phyloP scores from a whole-genome alignment of 2,797 vertebrate species.

The Dromococcyx pavoninus region DNA sequence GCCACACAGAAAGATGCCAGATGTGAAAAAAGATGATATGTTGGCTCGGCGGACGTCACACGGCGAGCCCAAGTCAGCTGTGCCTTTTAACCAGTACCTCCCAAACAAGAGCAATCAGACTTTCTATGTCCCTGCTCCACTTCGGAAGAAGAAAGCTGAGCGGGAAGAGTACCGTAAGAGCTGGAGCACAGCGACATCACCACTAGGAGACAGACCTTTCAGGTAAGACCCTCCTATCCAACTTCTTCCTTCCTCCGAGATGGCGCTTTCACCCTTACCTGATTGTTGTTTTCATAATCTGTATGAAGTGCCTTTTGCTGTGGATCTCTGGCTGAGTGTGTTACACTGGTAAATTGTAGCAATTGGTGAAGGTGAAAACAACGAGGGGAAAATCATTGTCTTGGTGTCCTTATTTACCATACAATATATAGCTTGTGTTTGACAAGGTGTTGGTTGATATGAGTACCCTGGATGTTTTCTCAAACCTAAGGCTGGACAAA shows the following conservation, averaged over 20 bases:
- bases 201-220: conserved; percentile 88
- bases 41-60: conserved; percentile 88
- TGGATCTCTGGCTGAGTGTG: neutral
- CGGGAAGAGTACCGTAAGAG: conserved; percentile 87
- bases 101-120: conserved; percentile 96
- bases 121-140: conserved; percentile 85
- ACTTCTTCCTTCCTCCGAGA: neutral
- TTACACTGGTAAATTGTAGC: neutral
- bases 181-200: conserved; percentile 92
- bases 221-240: conserved; percentile 79
- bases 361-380: neutral
- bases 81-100: conserved; percentile 99
- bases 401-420: neutral
- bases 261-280: neutral
- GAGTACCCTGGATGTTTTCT: neutral
- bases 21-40: conserved; percentile 97
- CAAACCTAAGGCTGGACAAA: neutral
- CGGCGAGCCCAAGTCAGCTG: conserved; percentile 87
- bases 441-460: neutral
- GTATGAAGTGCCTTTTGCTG: neutral
- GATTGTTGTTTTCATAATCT: neutral
- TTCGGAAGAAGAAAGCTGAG: conserved; percentile 85
- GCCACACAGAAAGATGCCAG: conserved; percentile 89
- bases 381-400: neutral
- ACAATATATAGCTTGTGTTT: neutral